Evolutionary conservation across 2,113 vertebrate species (phyloP), one percentile per base, ranked within the genome.

Genomic region (Strix aluco): DNA sequence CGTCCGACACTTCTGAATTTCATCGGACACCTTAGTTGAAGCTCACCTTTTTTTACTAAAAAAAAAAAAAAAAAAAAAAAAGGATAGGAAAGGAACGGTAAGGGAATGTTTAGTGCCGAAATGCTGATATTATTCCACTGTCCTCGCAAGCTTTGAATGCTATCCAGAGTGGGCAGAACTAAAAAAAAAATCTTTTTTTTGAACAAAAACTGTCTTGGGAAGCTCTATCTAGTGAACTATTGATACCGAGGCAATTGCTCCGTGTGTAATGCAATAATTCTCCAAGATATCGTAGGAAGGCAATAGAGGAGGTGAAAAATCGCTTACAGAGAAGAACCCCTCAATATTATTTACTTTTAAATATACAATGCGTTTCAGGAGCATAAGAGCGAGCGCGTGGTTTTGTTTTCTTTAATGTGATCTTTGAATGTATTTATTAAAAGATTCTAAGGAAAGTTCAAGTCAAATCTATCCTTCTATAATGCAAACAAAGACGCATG

Each of bases 401-500:
- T 75, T 78, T 91, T 93, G 15, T 38, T 91, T 91, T 36, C 26
- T 30, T 84, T 57, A 47, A 15, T 26, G 46, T 58, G 29, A 10
- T 58, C 8, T 94, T 94, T 38, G 20, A 65, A 65, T 65, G 14
- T 29, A 46, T 82, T 92, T 85, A 27, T 77, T 70, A 51, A 49
- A 85, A 88, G 44, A 58, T 54, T 44, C 88, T 54, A 94, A 62
- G 62, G 36, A 79, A 87, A 80, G 42, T 82, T 91, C 61, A 81
- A 62, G 57, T 81, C 42, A 88, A 87, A 85, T 73, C 19, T n/a
- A 14, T 57, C 40, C 58, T 77, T 75, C 61, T 63, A 3, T 73
- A 82, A 83, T 13, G 54, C 88, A 92, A 94, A 96, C 90, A 90
- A 96, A 94, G 88, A 80, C 6, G 2, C 40, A 38, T 26, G 38